Evolutionary conservation across 2,888 invertebrate species (phyloP).

Genomic region (Rotaria macrura): DNA sequence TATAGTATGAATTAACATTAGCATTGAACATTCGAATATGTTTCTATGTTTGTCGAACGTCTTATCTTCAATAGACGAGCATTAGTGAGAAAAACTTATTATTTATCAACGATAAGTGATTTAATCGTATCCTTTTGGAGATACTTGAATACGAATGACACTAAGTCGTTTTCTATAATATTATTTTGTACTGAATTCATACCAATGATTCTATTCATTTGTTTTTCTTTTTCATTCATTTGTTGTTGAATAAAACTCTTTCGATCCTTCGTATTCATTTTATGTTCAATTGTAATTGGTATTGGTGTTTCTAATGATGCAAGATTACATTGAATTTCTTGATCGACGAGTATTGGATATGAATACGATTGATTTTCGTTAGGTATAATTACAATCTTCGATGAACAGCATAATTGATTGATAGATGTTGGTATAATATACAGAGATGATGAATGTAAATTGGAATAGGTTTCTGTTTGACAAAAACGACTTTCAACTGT

Average conservation of each 20-base stretch:
- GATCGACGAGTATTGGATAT: not conserved
- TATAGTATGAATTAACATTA: too few species aligned
- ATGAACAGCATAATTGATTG: not conserved
- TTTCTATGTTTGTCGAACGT: too few species aligned
- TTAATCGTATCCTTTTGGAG: too few species aligned
- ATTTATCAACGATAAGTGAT: too few species aligned
- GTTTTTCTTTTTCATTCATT: not conserved
- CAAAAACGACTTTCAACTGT: not conserved
- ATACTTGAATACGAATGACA: too few species aligned
- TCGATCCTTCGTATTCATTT: not conserved
- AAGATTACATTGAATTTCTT: not conserved
- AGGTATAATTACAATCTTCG: not conserved
- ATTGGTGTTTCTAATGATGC: not conserved
- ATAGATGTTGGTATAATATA: not conserved
- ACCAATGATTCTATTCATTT: constrained; percentile 13
- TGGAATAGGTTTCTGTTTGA: not conserved
- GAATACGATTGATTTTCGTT: not conserved
- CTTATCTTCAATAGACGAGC: too few species aligned
- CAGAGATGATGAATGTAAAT: not conserved
- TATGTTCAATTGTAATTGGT: not conserved
- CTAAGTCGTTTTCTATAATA: too few species aligned
- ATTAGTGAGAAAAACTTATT: too few species aligned
- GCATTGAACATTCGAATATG: too few species aligned
- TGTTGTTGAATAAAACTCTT: not conserved
- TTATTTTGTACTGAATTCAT: not conserved